A percentile compares a stretch with the other conserved stretches of the same genome.
Conservation (phyloP, 2,797 vertebrate genomes). For the Melanotaenia parkinsoni region DNA sequence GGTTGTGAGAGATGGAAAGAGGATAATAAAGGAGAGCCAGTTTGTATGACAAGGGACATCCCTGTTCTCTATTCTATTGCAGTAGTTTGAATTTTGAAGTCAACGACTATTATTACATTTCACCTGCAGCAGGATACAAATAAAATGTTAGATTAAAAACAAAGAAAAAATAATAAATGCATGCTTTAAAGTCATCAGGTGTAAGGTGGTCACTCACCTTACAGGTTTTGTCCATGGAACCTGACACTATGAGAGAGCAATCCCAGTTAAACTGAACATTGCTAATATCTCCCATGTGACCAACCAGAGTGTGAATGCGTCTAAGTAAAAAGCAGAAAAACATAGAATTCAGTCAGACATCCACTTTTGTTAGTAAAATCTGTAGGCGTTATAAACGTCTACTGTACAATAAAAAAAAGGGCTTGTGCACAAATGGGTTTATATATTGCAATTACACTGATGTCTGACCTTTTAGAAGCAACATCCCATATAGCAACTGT, state of each 20-base stretch:
- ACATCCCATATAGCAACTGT: conserved; percentile 91
- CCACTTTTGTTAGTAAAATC: background rate
- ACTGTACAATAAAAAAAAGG: background rate
- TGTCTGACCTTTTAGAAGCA: conserved; percentile 87
- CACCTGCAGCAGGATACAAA: background rate
- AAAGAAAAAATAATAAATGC: background rate
- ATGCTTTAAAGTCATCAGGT: background rate
- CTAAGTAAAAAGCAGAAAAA: conserved; percentile 70
- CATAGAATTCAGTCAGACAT: conserved; percentile 7
- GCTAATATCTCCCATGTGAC: conserved; percentile 91
- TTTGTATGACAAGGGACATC: conserved; percentile 12
- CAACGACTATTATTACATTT: background rate
- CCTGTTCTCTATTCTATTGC: background rate
- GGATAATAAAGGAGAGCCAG: conserved; percentile 16
- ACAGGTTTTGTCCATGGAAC: conserved; percentile 94
- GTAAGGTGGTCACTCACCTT: conserved; percentile 82
- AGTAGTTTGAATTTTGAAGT: conserved; percentile 8
- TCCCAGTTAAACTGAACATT: conserved; percentile 95
- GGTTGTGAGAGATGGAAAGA: conserved; percentile 1
- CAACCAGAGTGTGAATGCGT: conserved; percentile 85
- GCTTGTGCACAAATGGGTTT: conserved; percentile 8
- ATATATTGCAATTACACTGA: background rate
- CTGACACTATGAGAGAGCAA: conserved; percentile 89
- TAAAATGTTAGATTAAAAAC: background rate
- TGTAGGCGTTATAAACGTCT: background rate